Evolutionary conservation across 2,113 vertebrate species (phyloP), one percentile per base, ranked within the genome.

Genomic region (Anoura caudifer): DNA sequence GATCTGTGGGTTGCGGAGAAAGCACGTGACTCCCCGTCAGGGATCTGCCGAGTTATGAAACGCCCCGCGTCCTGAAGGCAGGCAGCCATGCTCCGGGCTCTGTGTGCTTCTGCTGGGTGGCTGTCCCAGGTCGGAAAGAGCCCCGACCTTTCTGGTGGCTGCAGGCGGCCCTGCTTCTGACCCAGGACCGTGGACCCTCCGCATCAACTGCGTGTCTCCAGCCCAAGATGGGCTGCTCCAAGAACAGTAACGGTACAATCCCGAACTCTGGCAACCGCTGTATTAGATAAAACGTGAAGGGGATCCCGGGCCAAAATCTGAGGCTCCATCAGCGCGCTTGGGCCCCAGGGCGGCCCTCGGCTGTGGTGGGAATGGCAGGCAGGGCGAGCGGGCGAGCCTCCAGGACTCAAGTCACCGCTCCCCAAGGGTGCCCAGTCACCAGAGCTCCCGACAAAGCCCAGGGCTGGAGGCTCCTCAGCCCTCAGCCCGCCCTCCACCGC

Each of bases 281-380:
- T 52, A 65, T 43, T 94, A 93, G 89, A 69, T 87, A 28, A 91
- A 92, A 92, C 20, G 41, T 77, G 52, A 80, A n/a, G n/a, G 26
- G 43, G 92, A 94, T 92, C 67, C 92, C 15, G 36, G 73, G 77
- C 86, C 73, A 73, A 83, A 95, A 95, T 56, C 28, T 38, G 81
- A 93, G 17, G 83, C 14, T 81, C 22, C 67, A 54, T 77, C 50
- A 70, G 87, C 6, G 82, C 83, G 59, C 41, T 54, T 47, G 95
- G 96, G 63, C 95, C 95, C 47, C 1, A 36, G 36, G 79, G 16
- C 19, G 13, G 81, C 67, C 45, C 24, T 83, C 33, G 56, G 38
- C 81, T 84, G 75, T 72, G 9, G 0, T 56, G 47, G 85, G 67
- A 80, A 91, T 36, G 54, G 69, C 56, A 76, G 73, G 56, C n/a